A percentile compares a stretch with the other conserved stretches of the same genome.
Conservation (phyloP, 2,888 invertebrate species). For the Globia sparganii region DNA sequence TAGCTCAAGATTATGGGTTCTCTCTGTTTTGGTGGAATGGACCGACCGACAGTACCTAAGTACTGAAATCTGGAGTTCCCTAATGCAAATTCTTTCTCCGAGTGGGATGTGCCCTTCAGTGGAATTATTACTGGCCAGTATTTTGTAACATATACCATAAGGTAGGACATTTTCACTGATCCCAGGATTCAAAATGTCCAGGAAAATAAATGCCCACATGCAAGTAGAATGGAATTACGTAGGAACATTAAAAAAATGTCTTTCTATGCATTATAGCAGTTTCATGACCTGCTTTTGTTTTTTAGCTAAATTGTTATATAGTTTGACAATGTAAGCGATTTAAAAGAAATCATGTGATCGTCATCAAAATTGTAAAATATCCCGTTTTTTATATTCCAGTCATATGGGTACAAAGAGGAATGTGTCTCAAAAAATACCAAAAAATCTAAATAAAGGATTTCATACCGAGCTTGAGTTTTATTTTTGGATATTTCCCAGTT, state of each 20-base stretch:
- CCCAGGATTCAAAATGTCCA: background rate
- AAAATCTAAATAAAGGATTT: conserved; percentile 87
- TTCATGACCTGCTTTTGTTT: conserved; percentile 24
- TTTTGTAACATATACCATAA: background rate
- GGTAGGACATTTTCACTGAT: background rate
- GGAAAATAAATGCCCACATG: conserved; percentile 25
- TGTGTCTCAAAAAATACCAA: conserved; percentile 88
- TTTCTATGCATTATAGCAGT: conserved; percentile 19
- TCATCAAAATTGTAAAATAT: conserved; percentile 49
- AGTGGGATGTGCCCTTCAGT: background rate
- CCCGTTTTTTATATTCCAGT: conserved; percentile 76
- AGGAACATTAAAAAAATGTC: background rate
- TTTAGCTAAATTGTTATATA: conserved; percentile 49
- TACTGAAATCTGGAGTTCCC: background rate
- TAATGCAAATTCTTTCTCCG: background rate
- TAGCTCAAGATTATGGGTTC: background rate
- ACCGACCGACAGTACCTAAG: background rate
- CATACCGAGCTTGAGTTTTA: conserved; percentile 79
- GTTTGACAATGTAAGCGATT: conserved; percentile 45
- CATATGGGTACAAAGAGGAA: conserved; percentile 80
- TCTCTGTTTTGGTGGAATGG: background rate
- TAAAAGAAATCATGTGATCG: conserved; percentile 40
- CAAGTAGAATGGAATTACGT: conserved; percentile 6
- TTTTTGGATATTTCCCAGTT: conserved; percentile 34
- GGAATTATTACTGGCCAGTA: background rate